Evolutionary conservation across 2,113 vertebrate genomes (phyloP), one percentile per base, ranked within the genome.

Genomic region (Edolisoma coerulescens): DNA sequence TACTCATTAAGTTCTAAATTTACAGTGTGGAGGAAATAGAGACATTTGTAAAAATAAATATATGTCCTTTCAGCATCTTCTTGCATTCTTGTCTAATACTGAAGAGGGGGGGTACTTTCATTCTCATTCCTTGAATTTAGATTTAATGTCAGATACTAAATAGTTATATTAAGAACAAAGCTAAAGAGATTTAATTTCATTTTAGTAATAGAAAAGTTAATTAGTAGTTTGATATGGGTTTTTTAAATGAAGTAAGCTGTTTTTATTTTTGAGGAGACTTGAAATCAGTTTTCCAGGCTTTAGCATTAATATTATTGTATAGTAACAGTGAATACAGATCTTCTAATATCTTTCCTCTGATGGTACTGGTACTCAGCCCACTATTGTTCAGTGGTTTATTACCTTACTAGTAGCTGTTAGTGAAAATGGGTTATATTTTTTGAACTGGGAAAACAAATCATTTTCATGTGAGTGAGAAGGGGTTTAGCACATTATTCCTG

Each of bases 1-100:
- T 75, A 74, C 89, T 94, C 81, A 87, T 95, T 97, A 87, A 86
- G 85, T 90, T 96, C 93, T 95, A 92, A 96, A 96, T 86, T 93
- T 97, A 93, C 93, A 95, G 93, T 96, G 83, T 94, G 76, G 90
- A 95, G 90, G 95, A 96, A 94, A 94, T 95, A 92, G 90, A 95
- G 85, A 53, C 53, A 78, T 94, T 96, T 81, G 10, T 96, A 96
- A 95, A 96, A 96, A 96, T 93, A 95, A 96, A 82, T 91, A 30
- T 79, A 57, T 94, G 81, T 90, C 80, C 84, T 93, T 92, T 95
- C 89, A 96, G 80, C 83, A 93, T 94, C 87, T 95, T 96, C 45
- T 88, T 94, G 35, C 54, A 64, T 90, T 95, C 79, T 74, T 94
- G 11, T 92, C 71, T 88, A 41, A 84, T 56, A 54, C 35, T 70